Conservation (phyloP, 23 tunicate species). For the Styela clava region DNA sequence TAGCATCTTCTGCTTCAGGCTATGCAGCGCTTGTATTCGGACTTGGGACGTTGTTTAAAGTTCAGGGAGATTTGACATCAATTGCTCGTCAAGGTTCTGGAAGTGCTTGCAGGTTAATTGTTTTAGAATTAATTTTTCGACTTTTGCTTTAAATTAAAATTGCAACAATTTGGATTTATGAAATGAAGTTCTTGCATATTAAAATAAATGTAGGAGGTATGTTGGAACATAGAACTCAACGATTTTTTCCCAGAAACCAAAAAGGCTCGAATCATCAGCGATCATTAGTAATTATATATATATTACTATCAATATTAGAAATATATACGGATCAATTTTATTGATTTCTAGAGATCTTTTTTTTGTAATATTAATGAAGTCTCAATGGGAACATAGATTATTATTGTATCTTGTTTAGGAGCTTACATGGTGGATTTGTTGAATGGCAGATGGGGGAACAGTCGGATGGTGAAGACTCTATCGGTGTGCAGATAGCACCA, state of each 20-base stretch:
- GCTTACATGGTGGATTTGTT: constrained; percentile 88
- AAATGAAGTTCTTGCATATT: too few relatives aligned
- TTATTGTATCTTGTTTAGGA: too few relatives aligned
- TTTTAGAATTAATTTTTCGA: neutral
- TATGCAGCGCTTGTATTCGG: constrained; percentile 65
- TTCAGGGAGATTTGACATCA: constrained; percentile 49
- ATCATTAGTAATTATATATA: too few relatives aligned
- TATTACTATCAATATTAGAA: too few relatives aligned
- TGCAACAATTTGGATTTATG: neutral
- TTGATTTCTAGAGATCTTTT: too few relatives aligned
- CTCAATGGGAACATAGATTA: too few relatives aligned
- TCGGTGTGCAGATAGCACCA: constrained; percentile 42
- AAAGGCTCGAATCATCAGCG: too few relatives aligned
- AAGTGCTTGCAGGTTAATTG: constrained; percentile 56
- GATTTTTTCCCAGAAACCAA: too few relatives aligned
- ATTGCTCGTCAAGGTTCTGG: constrained; percentile 88
- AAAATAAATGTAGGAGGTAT: too few relatives aligned
- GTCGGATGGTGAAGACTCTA: constrained; percentile 50
- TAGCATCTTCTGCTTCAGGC: constrained; percentile 94
- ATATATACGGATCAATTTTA: too few relatives aligned
- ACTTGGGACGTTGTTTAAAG: constrained; percentile 36
- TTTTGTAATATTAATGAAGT: too few relatives aligned
- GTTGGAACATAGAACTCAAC: too few relatives aligned
- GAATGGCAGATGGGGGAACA: constrained; percentile 67
- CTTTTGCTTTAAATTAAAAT: neutral